Base-by-base conservation (phyloP, 2,888 invertebrate species). In the Eupithecia pulchellata region DNA sequence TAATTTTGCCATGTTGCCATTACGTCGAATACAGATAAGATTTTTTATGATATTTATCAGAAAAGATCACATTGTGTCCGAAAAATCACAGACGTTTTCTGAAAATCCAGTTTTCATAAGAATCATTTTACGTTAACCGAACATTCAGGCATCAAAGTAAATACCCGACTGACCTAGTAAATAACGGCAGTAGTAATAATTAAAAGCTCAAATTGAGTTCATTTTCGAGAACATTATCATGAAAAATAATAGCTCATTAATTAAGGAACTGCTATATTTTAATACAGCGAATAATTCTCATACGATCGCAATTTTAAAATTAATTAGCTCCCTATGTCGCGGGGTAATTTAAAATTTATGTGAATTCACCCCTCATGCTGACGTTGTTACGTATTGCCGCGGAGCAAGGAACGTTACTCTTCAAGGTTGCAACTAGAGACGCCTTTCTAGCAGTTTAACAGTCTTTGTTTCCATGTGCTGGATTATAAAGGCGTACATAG, bases 261-360 rank as follows among this genome's bases (percentile, higher is more conserved):
- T 70, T 70, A 70, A 64, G n/a, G 58, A 61, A 62, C 64, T 17
- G 71, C 65, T 62, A 67, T 61, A 67, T 69, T 74, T 69, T 73
- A 69, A 75, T 72, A 68, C 77, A 68, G 74, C 73, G 52, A 64
- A 57, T 72, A 60, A 83, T 78, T 81, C 75, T 78, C 79, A 76
- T 74, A 76, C 79, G 78, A 77, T 75, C 77, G 83, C 84, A 82
- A 77, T 85, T 86, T 84, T 79, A 79, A 82, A 85, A 85, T 87
- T 85, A 88, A 88, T 86, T 85, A 82, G 78, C 72, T 69, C 73
- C 83, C 82, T 82, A 83, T 83, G 82, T 83, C 83, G 80, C 78
- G 76, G 79, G 79, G 81, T 82, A 80, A 83, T 84, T 85, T 85
- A 82, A 83, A 84, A 84, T 86, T 83, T 85, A 86, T 85, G 81